These are phyloP conservation scores for Pocillopora verrucosa DNA, from an alignment of 64 coral and sea anemone genomes.

Conservation along the genomic window DNA sequence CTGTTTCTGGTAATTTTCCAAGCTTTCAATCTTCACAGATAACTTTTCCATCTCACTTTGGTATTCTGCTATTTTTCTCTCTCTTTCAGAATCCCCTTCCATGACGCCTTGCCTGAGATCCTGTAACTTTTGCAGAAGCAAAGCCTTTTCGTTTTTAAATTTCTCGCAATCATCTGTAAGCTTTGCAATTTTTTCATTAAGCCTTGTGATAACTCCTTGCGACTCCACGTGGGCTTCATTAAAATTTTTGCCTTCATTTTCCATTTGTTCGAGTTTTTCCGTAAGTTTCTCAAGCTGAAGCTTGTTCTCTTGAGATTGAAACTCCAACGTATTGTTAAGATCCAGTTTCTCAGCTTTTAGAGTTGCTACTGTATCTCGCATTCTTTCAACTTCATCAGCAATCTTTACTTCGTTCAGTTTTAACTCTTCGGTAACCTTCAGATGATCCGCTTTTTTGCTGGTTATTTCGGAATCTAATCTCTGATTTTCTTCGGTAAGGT, in stretches of 20 bases:
- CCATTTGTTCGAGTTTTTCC: constrained; percentile 24
- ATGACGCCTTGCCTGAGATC: neutral
- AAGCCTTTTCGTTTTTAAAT: constrained; percentile 33
- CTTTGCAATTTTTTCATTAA: constrained; percentile 59
- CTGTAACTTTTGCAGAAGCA: constrained; percentile 5
- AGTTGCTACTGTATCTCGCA: neutral
- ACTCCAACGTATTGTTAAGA: constrained; percentile 19
- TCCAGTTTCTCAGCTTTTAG: constrained; percentile 19
- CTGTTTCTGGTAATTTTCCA: constrained; percentile 27
- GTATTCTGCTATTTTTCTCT: constrained; percentile 14
- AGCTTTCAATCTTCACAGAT: constrained; percentile 10
- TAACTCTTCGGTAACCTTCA: neutral
- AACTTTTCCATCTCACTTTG: constrained; percentile 37
- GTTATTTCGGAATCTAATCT: neutral
- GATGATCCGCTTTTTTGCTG: neutral
- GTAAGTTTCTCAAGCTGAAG: constrained; percentile 5
- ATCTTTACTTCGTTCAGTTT: neutral
- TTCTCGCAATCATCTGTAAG: constrained; percentile 60
- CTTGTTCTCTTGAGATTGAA: constrained; percentile 40
- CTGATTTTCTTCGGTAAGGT: neutral
- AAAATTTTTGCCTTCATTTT: constrained; percentile 22
- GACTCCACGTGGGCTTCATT: constrained; percentile 19
- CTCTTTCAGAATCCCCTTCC: neutral
- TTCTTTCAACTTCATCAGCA: neutral
- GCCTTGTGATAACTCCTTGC: constrained; percentile 24